Base-by-base conservation (phyloP, 2,888 invertebrate species). In the Lysandra coridon region DNA sequence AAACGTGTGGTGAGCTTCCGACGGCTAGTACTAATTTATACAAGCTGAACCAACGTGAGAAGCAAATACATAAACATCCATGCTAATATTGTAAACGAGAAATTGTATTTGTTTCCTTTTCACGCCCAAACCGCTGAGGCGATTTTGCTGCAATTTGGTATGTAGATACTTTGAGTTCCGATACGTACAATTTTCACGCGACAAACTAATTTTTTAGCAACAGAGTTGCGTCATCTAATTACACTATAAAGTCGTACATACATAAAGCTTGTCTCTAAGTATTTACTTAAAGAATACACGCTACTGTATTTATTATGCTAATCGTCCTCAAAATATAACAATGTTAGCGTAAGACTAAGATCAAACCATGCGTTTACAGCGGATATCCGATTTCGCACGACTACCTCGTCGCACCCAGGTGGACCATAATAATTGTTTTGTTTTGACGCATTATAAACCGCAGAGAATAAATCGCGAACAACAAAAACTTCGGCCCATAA, bases 381-480 rank as follows among this genome's bases (percentile, higher is more conserved):
- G 57, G 14, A 57, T 57, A 57, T 57, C 17, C 57, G 57, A 17
- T 57, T 17, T 57, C 14, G 17, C 10, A 49, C 49, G 12, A 49
- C 49, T 10, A 44, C 53, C 53, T 57, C 57, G 57, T 17, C 4
- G 17, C 57, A 23, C 7, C 33, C 33, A 33, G 33, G 33, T 69
- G 33, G 69, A 6, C 4, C 4, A 69, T 69, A 69, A 69, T 64
- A 69, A 37, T 69, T 33, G 69, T 69, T 69, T 69, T 33, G 33
- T 69, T 69, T 33, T 33, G 69, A 69, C 69, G 33, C 69, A 69
- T 69, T 69, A 33, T 69, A 44, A 75, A 60, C 57, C 78, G 33
- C 78, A 40, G 78, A 64, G 60, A 60, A 81, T 78, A 80, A 79
- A 81, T 82, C 44, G 44, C 23, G 23, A 44, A 75, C 64, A 64